Evolutionary conservation across 2,113 vertebrate species (phyloP), one percentile per base, ranked within the genome.

Genomic region (Heliornis fulica): DNA sequence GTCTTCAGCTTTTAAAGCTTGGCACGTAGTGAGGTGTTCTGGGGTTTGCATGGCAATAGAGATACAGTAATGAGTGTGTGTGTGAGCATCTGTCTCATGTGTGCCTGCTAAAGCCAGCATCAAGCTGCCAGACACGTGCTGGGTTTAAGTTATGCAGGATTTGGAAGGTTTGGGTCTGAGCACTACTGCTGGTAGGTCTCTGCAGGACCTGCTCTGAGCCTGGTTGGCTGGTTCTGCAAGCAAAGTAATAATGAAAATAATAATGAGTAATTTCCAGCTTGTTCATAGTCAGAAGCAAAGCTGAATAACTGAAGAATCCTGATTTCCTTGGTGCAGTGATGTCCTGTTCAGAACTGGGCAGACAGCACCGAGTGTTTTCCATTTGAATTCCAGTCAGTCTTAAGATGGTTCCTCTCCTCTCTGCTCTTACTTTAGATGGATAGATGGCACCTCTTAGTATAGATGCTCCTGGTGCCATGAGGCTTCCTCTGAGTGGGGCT

Each of bases 161-260:
- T 66, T 16, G 53, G 11, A 90, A 80, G 68, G 66, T 34, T 61
- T 72, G 28, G 75, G 87, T 59, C 50, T 50, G 21, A 71, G 69
- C 34, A 5, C 14, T 64, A 8, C 29, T 6, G 3, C 80, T 76
- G 65, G 20, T 3, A 31, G 53, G 53, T 70, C 32, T 92, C 75
- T 3, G 15, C 61, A 94, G 87, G 46, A 72, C 63, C 43, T 46
- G 15, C 48, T 23, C 20, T 63, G 31, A 83, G 43, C 65, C 69
- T 85, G n/a, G 51, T 2, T 93, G 76, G 28, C 79, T 94, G 74
- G n/a, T 57, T 94, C 78, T 66, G 71, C 50, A 87, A 96, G 70
- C 59, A 92, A 80, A 93, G 60, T 48, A 70, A 82, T 92, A 60
- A 92, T 43, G 36, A 84, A 60, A 48, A 29, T 50, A 79, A 89